Percentiles rank a stretch among this genome's conserved stretches.
Conservation (phyloP, 2,888 invertebrate genomes). For the Microplitis deprimator region DNA sequence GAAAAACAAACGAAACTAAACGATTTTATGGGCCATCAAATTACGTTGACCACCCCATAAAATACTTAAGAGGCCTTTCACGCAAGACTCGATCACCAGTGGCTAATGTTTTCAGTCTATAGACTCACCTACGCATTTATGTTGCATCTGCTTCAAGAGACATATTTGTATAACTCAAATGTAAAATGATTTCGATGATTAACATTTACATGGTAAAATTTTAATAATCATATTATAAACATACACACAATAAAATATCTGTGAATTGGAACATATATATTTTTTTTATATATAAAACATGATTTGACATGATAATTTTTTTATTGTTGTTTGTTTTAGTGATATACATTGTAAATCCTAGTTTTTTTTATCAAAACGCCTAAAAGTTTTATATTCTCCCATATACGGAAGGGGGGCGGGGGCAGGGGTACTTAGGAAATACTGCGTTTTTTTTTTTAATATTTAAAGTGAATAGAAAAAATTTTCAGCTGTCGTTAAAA, state of each 20-base stretch:
- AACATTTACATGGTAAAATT: not conserved
- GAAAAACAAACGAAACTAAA: conserved; percentile 67
- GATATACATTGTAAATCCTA: too few relatives aligned
- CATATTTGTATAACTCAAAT: conserved; percentile 2
- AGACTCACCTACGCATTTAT: conserved; percentile 36
- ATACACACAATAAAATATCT: not conserved
- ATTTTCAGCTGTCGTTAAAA: too few relatives aligned
- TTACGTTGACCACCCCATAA: conserved; percentile 71
- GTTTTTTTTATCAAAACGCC: too few relatives aligned
- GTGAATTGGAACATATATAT: not conserved
- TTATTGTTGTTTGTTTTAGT: too few relatives aligned
- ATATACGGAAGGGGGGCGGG: too few relatives aligned
- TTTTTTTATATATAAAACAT: not conserved
- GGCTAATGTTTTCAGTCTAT: conserved; percentile 60
- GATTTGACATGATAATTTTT: conserved; percentile 44
- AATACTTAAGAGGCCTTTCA: conserved; percentile 70
- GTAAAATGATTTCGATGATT: not conserved
- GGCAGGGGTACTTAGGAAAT: too few relatives aligned
- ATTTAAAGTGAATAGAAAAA: too few relatives aligned
- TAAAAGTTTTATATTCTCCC: too few relatives aligned
- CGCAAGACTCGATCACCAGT: conserved; percentile 62
- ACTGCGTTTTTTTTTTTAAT: too few relatives aligned
- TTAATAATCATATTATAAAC: not conserved
- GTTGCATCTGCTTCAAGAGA: conserved; percentile 20
- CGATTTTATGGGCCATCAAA: conserved; percentile 72